Evolutionary conservation across 2,888 invertebrate species (phyloP).

Genomic region (Pherbina coryleti): DNA sequence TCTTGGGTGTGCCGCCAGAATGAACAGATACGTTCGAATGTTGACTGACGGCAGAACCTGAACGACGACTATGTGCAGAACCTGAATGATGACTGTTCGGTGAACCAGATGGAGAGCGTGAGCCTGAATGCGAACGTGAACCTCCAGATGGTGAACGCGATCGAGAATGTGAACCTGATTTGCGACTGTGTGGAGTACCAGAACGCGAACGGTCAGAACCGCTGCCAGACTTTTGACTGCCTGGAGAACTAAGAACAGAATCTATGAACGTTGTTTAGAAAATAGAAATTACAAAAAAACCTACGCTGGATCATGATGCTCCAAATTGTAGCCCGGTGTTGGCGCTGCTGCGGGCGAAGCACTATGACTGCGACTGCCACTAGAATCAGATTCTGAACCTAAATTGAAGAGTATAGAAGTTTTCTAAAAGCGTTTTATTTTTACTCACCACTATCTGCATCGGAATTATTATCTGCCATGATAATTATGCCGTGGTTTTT

Average conservation of each 20-base stretch:
- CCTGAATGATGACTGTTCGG: conserved; percentile 46
- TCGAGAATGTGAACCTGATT: conserved; percentile 46
- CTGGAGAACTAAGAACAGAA: conserved; percentile 52
- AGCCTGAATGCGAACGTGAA: conserved; percentile 50
- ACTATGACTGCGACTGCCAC: conserved; percentile 61
- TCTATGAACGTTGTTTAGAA: not conserved
- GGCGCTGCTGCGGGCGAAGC: conserved; percentile 60
- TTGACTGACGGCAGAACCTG: conserved; percentile 53
- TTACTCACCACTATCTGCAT: conserved; percentile 59
- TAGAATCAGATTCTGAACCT: conserved; percentile 64
- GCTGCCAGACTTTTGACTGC: conserved; percentile 58
- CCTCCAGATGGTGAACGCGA: conserved; percentile 54
- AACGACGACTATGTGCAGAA: conserved; percentile 60
- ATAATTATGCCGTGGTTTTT: not conserved
- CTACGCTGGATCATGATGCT: conserved; percentile 53
- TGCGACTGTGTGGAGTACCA: conserved; percentile 70
- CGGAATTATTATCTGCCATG: conserved; percentile 57
- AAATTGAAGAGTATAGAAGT: conserved; percentile 7
- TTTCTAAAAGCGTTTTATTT: not conserved
- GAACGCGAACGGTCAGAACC: conserved; percentile 65
- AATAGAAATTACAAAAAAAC: not conserved
- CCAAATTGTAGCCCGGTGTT: conserved; percentile 53
- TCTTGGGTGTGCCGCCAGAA: conserved; percentile 49
- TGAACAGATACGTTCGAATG: conserved; percentile 49
- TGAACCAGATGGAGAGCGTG: conserved; percentile 53